These are phyloP conservation scores for Eurytoma californica DNA, from an alignment of 2,888 invertebrate species.

Conservation along the genomic window DNA sequence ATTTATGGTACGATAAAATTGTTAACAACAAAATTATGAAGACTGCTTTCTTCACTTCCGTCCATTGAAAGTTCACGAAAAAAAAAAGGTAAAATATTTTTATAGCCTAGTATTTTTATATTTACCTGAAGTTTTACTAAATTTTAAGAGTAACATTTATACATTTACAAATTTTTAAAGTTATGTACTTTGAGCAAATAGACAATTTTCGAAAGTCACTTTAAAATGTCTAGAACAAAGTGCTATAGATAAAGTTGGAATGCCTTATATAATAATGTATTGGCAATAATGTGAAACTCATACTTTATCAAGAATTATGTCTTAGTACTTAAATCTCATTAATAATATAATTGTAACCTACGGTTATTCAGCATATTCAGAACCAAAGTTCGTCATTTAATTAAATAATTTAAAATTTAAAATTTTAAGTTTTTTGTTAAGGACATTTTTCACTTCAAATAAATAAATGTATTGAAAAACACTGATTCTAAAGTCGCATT, in stretches of 20 bases:
- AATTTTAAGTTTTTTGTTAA: not conserved
- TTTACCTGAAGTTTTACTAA: not conserved
- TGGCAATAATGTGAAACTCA: slow-evolving; percentile 18
- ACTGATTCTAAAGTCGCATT: not conserved
- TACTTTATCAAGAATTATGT: slow-evolving; percentile 50
- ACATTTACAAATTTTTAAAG: not conserved
- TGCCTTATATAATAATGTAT: slow-evolving; percentile 17
- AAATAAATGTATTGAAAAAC: too few species aligned
- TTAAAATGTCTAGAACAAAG: not conserved
- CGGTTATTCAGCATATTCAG: slow-evolving; percentile 68
- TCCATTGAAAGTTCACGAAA: not conserved
- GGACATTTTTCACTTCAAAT: not conserved
- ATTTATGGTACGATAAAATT: too few species aligned
- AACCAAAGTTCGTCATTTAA: slow-evolving; percentile 55
- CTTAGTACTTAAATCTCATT: slow-evolving; percentile 55
- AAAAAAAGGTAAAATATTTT: not conserved
- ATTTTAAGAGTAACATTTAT: not conserved
- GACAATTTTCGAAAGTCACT: not conserved
- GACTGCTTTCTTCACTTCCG: too few species aligned
- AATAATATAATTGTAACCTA: slow-evolving; percentile 59
- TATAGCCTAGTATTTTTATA: not conserved
- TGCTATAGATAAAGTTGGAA: slow-evolving; percentile 15
- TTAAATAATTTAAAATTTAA: not conserved
- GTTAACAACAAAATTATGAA: too few species aligned
- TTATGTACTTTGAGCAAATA: not conserved